phyloP scores from a whole-genome alignment of 2,113 vertebrate genomes.

The Grus americana region DNA sequence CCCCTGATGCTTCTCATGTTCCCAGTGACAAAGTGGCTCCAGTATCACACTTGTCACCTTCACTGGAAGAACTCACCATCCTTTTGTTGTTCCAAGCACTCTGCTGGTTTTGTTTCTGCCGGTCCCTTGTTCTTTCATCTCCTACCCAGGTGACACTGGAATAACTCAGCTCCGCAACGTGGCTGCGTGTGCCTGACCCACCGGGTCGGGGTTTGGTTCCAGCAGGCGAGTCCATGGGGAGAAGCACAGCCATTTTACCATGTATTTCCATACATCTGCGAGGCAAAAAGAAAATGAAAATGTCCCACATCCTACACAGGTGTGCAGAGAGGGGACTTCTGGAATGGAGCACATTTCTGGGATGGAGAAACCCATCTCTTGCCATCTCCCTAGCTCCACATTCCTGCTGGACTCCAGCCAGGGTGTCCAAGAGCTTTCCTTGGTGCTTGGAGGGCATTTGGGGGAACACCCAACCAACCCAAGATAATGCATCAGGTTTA shows the following conservation, averaged over 20 bases:
- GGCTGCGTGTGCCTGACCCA: neutral
- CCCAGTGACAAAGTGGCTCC: neutral
- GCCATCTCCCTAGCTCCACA: neutral
- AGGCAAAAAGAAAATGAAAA: neutral
- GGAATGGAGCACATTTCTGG: neutral
- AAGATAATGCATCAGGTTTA: neutral
- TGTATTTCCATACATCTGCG: neutral
- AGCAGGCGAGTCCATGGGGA: neutral
- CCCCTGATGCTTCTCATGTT: neutral
- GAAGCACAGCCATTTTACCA: neutral
- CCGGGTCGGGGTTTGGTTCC: fast-evolving
- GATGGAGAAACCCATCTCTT: neutral
- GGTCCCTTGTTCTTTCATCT: neutral
- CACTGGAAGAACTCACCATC: neutral
- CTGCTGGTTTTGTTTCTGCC: neutral
- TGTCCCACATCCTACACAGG: neutral
- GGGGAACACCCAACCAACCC: neutral
- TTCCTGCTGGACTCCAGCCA: neutral
- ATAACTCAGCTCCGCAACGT: neutral
- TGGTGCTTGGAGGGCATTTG: fast-evolving
- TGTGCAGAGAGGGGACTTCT: neutral
- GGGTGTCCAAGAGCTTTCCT: neutral
- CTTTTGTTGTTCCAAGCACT: neutral
- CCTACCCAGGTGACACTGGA: neutral
- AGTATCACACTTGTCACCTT: neutral